Evolutionary conservation across 2,888 invertebrate genomes (phyloP).

Genomic region (Elysia crispata): DNA sequence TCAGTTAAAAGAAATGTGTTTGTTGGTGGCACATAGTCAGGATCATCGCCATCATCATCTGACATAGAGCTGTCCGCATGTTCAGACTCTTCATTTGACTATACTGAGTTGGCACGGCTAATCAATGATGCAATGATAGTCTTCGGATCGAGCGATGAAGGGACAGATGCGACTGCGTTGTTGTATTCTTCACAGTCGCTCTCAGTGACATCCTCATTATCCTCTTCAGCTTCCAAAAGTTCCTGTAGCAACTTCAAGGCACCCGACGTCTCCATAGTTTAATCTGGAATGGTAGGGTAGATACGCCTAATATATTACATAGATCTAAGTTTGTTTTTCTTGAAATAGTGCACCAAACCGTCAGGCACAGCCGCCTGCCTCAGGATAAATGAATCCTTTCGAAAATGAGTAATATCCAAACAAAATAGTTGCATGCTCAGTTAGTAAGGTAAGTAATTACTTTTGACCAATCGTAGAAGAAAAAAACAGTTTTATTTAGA

Average conservation of each 20-base stretch:
- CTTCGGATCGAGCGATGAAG: slow-evolving; percentile 9
- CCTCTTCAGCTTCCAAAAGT: slow-evolving; percentile 9
- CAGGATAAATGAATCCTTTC: slow-evolving; percentile 9
- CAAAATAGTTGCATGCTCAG: neutral
- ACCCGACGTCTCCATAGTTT: slow-evolving; percentile 9
- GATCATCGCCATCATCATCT: slow-evolving; percentile 9
- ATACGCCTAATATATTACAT: neutral
- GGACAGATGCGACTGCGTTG: slow-evolving; percentile 3
- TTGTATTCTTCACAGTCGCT: slow-evolving; percentile 4
- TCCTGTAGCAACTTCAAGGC: slow-evolving; percentile 4
- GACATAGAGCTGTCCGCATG: slow-evolving; percentile 9
- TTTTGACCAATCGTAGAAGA: slow-evolving; percentile 4
- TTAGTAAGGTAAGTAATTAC: slow-evolving; percentile 3
- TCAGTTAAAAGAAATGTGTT: slow-evolving; percentile 4
- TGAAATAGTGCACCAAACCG: slow-evolving; percentile 9
- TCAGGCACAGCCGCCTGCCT: slow-evolving; percentile 9
- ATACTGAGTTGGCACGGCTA: slow-evolving; percentile 9
- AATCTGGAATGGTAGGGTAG: slow-evolving; percentile 1
- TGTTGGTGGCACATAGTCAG: slow-evolving; percentile 3
- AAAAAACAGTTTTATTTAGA: neutral
- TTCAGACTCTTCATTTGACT: slow-evolving; percentile 1
- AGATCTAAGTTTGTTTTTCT: slow-evolving; percentile 9
- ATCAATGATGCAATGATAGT: slow-evolving; percentile 9
- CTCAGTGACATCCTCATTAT: slow-evolving; percentile 9
- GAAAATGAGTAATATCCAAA: slow-evolving; percentile 9